These are phyloP conservation scores for Cricetomys ansorgei DNA, from an alignment of 2,113 vertebrate genomes.

Conservation along the genomic window DNA sequence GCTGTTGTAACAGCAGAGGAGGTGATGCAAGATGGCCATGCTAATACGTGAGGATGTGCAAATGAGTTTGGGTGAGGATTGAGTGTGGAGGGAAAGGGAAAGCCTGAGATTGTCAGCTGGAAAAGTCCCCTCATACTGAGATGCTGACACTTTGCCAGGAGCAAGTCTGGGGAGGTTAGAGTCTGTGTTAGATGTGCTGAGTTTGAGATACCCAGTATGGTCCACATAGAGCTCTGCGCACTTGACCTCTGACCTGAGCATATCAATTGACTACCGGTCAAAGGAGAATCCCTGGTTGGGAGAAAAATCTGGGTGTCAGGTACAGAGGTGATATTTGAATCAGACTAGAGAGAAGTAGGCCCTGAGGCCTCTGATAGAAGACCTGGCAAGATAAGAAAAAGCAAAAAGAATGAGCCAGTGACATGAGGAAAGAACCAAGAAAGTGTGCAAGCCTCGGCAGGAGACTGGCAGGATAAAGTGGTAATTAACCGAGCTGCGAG, in stretches of 20 bases:
- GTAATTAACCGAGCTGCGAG: not conserved
- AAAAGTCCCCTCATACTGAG: not conserved
- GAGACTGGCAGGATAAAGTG: not conserved
- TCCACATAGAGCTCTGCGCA: not conserved
- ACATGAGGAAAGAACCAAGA: not conserved
- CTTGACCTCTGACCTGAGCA: not conserved
- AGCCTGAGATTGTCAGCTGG: not conserved
- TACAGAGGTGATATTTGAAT: not conserved
- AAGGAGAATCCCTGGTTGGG: not conserved
- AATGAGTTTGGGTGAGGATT: conserved; percentile 31
- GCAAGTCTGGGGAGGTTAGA: not conserved
- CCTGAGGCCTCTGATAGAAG: not conserved
- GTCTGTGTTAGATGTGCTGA: not conserved
- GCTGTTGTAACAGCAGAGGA: not conserved
- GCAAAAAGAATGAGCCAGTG: not conserved
- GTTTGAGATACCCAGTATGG: not conserved
- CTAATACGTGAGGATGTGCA: not conserved
- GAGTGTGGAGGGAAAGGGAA: not conserved
- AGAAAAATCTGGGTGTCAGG: not conserved
- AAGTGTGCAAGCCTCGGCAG: not conserved
- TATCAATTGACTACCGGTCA: not conserved
- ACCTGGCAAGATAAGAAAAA: not conserved
- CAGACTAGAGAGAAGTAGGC: not conserved
- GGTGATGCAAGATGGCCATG: not conserved
- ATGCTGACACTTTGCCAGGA: not conserved